Conservation (phyloP, 1,140 invertebrate species). For the Drepana arcuata region DNA sequence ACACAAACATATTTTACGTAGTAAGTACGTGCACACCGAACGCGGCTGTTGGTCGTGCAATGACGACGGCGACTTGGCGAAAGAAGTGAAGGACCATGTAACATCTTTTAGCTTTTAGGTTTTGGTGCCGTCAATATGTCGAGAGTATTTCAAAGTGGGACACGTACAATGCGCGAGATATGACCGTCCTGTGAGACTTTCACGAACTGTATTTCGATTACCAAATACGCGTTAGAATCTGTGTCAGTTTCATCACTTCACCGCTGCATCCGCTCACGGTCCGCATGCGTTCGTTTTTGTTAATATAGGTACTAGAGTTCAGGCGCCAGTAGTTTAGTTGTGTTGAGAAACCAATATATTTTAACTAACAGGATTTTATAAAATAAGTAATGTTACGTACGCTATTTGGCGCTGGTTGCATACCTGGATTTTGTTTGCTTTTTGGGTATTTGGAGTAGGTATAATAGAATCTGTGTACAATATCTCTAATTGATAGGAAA, state of each 20-base stretch:
- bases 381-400: too few relatives aligned
- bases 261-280: constrained; percentile 49
- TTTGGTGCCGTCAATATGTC: constrained; percentile 54
- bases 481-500: too few relatives aligned
- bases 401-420: too few relatives aligned
- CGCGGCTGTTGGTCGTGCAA: constrained; percentile 25
- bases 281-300: constrained; percentile 43
- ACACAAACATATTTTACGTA: constrained; percentile 9
- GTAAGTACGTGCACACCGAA: constrained; percentile 27
- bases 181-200: constrained; percentile 61
- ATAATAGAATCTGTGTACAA: too few relatives aligned
- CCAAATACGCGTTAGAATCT: constrained; percentile 69
- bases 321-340: too few relatives aligned
- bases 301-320: too few relatives aligned
- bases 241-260: constrained; percentile 69
- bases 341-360: too few relatives aligned
- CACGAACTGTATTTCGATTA: constrained; percentile 65
- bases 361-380: too few relatives aligned
- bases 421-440: too few relatives aligned
- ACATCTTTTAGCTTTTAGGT: constrained; percentile 51
- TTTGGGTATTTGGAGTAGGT: too few relatives aligned
- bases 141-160: constrained; percentile 49
- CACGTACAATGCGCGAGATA: constrained; percentile 51
- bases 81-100: too few relatives aligned
- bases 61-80: constrained; percentile 27